Conservation (phyloP, 1,140 invertebrate genomes). For the Sarcophaga bullata region DNA sequence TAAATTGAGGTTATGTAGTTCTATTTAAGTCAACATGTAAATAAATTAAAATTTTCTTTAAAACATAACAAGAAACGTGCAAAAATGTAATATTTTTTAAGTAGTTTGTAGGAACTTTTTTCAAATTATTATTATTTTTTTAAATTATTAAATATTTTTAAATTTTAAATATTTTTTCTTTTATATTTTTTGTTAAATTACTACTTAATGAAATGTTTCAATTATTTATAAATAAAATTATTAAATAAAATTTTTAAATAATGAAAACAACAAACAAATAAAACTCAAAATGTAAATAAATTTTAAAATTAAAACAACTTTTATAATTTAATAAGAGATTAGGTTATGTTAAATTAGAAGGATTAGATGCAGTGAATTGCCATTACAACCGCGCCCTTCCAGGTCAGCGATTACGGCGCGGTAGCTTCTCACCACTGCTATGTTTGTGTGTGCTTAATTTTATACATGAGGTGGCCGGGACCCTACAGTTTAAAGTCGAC, state of each 20-base stretch:
- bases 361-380: too few relatives aligned
- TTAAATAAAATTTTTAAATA: constrained; percentile 25
- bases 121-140: neutral
- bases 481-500: too few relatives aligned
- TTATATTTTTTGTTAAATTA: constrained; percentile 7
- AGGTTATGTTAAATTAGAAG: too few relatives aligned
- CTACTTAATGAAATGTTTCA: constrained; percentile 27
- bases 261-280: constrained; percentile 9
- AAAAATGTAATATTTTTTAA: constrained; percentile 35
- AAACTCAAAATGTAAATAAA: constrained; percentile 5
- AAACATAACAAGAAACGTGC: constrained; percentile 24
- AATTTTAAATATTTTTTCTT: constrained; percentile 5
- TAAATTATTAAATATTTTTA: constrained; percentile 24
- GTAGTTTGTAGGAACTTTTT: constrained; percentile 28
- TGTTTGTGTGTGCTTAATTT: too few relatives aligned
- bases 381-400: too few relatives aligned
- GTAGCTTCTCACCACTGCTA: too few relatives aligned
- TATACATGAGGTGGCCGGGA: too few relatives aligned
- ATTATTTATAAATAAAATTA: constrained; percentile 28
- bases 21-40: neutral
- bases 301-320: neutral
- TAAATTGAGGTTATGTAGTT: neutral
- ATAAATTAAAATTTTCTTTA: constrained; percentile 11
- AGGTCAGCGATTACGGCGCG: too few relatives aligned
- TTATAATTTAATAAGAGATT: too few relatives aligned